These are phyloP conservation scores for Pseudococcus longispinus DNA, from an alignment of 2,888 invertebrate genomes.

Conservation along the genomic window DNA sequence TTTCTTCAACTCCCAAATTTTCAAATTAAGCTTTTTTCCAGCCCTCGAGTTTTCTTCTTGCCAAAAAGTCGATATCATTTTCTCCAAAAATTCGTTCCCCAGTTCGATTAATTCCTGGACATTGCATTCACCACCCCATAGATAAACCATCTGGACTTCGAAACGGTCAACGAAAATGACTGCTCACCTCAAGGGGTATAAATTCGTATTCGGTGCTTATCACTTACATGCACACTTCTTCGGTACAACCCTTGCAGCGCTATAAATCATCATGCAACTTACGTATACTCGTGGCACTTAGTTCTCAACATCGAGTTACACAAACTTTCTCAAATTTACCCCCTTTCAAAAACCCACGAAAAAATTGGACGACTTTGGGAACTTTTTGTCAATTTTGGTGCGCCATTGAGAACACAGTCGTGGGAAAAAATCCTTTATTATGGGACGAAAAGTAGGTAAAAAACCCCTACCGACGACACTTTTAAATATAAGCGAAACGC, in stretches of 20 bases:
- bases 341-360: background rate
- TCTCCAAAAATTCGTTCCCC: too few species aligned
- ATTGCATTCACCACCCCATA: background rate
- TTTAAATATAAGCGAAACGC: background rate
- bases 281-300: background rate
- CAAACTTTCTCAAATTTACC: background rate
- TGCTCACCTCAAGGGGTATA: background rate
- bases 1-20: too few species aligned
- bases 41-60: too few species aligned
- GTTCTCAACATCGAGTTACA: background rate
- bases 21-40: too few species aligned
- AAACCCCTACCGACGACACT: background rate
- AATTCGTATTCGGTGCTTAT: background rate
- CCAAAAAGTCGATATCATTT: too few species aligned
- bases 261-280: background rate
- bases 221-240: background rate
- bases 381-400: background rate
- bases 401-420: background rate
- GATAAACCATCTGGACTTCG: background rate
- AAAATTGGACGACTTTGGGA: too few species aligned
- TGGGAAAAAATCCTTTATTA: background rate
- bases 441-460: background rate
- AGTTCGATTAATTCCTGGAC: too few species aligned
- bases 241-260: background rate
- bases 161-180: background rate